Base-by-base conservation (phyloP, 1,140 invertebrate genomes). In the Callitettix versicolor region DNA sequence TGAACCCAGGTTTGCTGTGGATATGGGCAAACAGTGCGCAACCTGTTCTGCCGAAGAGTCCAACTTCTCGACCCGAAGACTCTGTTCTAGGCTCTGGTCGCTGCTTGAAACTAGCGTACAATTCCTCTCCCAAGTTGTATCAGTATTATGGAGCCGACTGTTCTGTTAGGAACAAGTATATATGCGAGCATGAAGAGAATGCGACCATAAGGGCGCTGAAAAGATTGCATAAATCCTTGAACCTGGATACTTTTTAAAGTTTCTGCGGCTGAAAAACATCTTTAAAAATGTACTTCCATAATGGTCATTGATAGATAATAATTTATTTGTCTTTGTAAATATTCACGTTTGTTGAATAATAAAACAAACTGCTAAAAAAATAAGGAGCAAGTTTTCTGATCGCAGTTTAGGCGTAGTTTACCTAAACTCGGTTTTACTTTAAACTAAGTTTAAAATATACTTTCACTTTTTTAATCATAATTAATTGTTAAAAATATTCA, bases 1-100 rank as follows among this genome's bases (percentile, higher is more conserved):
- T 89, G 14, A 88, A 90, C 71, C 86, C 86, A 0, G 86, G 86
- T 14, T 71, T 90, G 1, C 69, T 90, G 17, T 90, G 86, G 86
- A 88, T 89, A 63, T 90, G 86, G 86, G 79, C 85, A 6, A 82
- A 81, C 59, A 86, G 82, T 38, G 86, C 83, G 0, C 76, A 80
- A 57, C 84, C 85, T 0, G 79, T 88, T 67, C 66, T 53, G 70
- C 68, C 69, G 4, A 72, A 76, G 15, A 65, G 62, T 6, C 62
- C 73, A 75, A 14, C 73, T 73, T 40, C 40, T 4, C 1, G 60
- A 14, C 62, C 61, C 12, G 61, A 70, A 21, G 72, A 74, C 6
- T 68, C 69, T 62, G 75, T 77, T 14, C 58, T 66, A 21, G 77
- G 77, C 4, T 69, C 73, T 41, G 78, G 78, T 1, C 64, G 77